Base-by-base conservation (phyloP, 2,888 invertebrate species). In the Meteorus colon region DNA sequence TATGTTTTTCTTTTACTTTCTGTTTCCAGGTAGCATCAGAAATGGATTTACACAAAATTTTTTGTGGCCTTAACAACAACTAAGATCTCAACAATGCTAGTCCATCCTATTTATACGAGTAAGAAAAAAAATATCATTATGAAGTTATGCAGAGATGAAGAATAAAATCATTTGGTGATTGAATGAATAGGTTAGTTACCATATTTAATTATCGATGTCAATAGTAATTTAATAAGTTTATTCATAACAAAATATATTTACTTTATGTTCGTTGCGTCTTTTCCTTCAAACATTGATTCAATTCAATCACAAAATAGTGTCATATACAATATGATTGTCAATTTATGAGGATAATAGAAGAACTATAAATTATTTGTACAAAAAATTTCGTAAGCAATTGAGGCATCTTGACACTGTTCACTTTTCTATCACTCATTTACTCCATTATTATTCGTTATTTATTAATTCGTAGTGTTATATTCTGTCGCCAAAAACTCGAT, bases 1-100 rank as follows among this genome's bases (percentile, higher is more conserved):
- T 4, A 41, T 34, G 34, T 34, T 12, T 41, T 41, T 41, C 12
- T 41, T 41, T 6, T 41, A 8, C 12, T 34, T 6, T 37, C 45
- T 55, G 31, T 31, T 73, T 65, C 37, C 73, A 73, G 73, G 19
- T 8, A 59, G 24, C 19, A 55, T 19, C n/a, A 19, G 55, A 55
- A 34, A 68, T 68, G 67, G 60, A 27, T 27, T 41, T 12, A 4
- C n/a, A n/a, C 34, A 60, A 45, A 16, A 62, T 55, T 34, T 29
- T 34, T 14, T 3, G 6, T 8, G 65, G 24, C 65, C 27, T 45
- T 19, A 6, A 4, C n/a, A 8, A 19, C 27, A 48, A 73, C 2
- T 19, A 24, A 31, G 14, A 29, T 2, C n/a, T 45, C 14, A 48
- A 45, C 63, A 65, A 51, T 24, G 10, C 51, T n/a, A 73, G 63